A percentile compares a stretch with the other conserved stretches of the same genome.
Evolutionary conservation across 1,140 invertebrate species (phyloP).

Genomic region (Halyomorpha halys): DNA sequence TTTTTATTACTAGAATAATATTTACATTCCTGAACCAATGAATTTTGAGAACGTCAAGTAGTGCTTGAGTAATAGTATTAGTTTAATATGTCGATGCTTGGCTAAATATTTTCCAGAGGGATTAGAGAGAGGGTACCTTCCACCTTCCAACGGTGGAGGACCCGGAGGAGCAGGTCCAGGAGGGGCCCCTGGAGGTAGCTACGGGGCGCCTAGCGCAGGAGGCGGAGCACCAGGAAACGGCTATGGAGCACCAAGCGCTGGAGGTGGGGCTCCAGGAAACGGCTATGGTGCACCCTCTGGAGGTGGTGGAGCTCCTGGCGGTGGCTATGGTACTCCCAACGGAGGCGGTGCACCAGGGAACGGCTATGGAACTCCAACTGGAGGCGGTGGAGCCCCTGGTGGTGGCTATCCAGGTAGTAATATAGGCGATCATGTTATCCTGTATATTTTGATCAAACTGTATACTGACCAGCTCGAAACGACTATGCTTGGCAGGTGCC

Average conservation of each 20-base stretch:
- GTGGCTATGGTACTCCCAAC: neutral
- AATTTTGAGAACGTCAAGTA: too few species aligned
- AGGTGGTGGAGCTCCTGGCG: conserved; percentile 7
- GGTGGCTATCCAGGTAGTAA: too few species aligned
- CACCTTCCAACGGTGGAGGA: conserved; percentile 1
- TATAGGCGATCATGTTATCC: too few species aligned
- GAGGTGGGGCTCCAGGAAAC: neutral
- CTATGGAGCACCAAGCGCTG: neutral
- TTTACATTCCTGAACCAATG: too few species aligned
- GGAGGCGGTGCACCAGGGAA: neutral
- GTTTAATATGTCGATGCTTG: neutral
- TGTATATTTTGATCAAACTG: too few species aligned
- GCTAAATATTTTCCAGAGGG: neutral
- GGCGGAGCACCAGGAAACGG: neutral
- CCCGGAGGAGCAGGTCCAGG: neutral
- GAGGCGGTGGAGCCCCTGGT: neutral
- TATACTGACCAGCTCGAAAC: too few species aligned
- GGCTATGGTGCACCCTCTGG: neutral
- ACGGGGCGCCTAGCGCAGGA: neutral
- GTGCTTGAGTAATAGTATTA: too few species aligned
- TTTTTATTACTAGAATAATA: too few species aligned
- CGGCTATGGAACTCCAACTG: neutral
- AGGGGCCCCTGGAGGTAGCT: neutral
- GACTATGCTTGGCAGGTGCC: too few species aligned
- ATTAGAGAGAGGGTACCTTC: conserved; percentile 2